Evolutionary conservation across 2,113 vertebrate species (phyloP).

Genomic region (Passer domesticus): DNA sequence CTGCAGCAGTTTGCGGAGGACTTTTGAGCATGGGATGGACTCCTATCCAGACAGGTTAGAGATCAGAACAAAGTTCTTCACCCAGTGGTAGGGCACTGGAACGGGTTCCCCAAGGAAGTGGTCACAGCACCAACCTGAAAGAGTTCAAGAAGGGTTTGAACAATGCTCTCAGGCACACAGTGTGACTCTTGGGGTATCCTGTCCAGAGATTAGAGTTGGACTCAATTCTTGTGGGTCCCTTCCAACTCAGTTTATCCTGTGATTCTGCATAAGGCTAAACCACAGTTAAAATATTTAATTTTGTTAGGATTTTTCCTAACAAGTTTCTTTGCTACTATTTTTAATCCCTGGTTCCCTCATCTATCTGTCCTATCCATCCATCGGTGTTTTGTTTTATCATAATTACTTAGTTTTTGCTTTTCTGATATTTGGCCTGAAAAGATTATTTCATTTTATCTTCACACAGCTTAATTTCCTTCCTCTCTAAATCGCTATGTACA

Average conservation of each 20-base stretch:
- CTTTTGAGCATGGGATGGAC: too few relatives aligned
- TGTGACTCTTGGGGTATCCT: background rate
- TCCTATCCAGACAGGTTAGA: background rate
- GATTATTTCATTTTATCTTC: background rate
- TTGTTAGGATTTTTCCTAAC: background rate
- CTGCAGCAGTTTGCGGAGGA: background rate
- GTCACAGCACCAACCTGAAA: background rate
- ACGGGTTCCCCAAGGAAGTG: accelerated
- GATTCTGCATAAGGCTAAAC: background rate
- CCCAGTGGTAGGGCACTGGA: accelerated
- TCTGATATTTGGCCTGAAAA: background rate
- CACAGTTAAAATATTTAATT: background rate
- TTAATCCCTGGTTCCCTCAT: background rate
- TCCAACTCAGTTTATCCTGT: background rate
- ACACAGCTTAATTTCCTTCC: conserved; percentile 17
- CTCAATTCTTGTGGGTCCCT: accelerated
- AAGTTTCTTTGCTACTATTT: background rate
- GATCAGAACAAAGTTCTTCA: background rate
- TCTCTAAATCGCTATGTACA: background rate
- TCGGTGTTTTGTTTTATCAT: background rate
- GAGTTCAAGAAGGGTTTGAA: background rate
- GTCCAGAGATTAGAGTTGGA: background rate
- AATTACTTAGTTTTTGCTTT: background rate
- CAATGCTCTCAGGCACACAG: background rate
- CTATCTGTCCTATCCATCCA: background rate